Conservation (phyloP, 2,113 vertebrate species). For the Lycaon pictus region DNA sequence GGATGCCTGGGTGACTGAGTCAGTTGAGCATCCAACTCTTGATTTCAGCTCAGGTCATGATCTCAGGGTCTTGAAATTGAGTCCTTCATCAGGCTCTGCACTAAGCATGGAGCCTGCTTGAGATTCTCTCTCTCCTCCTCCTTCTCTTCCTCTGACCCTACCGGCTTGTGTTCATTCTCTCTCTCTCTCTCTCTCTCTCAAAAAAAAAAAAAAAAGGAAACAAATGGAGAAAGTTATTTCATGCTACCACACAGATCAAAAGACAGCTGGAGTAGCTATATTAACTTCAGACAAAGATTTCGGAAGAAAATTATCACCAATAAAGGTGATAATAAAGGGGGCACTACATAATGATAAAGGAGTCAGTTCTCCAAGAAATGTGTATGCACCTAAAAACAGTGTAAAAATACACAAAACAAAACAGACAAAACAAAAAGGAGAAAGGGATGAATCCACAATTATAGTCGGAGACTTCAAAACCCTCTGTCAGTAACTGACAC, state of each 20-base stretch:
- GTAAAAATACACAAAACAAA: not conserved
- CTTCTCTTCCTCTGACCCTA: too few species aligned
- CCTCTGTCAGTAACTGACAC: not conserved
- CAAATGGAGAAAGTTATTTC: not conserved
- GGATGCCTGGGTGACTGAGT: too few species aligned
- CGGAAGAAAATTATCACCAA: not conserved
- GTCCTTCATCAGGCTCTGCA: too few species aligned
- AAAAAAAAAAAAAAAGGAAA: too few species aligned
- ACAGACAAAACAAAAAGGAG: not conserved
- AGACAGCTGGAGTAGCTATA: not conserved
- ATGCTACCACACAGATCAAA: not conserved
- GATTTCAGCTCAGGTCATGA: too few species aligned
- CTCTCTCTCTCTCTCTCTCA: too few species aligned
- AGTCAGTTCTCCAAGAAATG: not conserved
- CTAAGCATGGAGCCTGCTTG: too few species aligned
- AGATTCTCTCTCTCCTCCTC: too few species aligned
- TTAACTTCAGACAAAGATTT: not conserved
- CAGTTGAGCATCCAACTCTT: too few species aligned
- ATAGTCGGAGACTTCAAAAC: not conserved
- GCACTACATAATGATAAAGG: not conserved
- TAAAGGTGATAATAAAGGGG: not conserved
- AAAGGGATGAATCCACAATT: not conserved
- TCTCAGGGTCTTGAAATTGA: too few species aligned
- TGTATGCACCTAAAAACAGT: not conserved
- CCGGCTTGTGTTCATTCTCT: too few species aligned